Percentiles rank a stretch among this genome's conserved stretches.
phyloP scores from a whole-genome alignment of 2,888 invertebrate genomes.

The Ectemnius continuus region DNA sequence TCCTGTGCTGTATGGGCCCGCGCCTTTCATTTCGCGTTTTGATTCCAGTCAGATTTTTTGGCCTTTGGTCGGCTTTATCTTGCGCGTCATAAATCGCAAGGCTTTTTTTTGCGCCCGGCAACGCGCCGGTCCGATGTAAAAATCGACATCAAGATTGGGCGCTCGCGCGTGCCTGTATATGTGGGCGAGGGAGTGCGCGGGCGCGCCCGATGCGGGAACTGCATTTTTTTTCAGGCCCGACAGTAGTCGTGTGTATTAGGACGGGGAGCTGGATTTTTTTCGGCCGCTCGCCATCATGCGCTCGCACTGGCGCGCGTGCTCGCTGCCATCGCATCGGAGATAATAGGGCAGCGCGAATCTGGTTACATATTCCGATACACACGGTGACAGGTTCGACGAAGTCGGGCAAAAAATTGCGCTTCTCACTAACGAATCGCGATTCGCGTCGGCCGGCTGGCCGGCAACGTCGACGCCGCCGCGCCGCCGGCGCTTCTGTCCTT shows the following conservation, averaged over 20 bases:
- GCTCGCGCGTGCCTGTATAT: neutral
- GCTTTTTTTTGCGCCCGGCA: constrained; percentile 12
- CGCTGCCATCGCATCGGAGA: constrained; percentile 38
- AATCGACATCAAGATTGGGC: constrained; percentile 45
- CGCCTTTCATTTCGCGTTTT: constrained; percentile 32
- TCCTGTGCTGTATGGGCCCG: neutral
- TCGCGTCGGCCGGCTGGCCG: constrained; percentile 21
- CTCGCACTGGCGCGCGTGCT: constrained; percentile 11
- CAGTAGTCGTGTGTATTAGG: neutral
- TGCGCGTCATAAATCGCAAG: constrained; percentile 50
- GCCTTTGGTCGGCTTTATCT: constrained; percentile 52
- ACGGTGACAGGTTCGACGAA: constrained; percentile 44
- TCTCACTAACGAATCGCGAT: constrained; percentile 63
- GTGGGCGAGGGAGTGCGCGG: too few species aligned
- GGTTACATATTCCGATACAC: constrained; percentile 50
- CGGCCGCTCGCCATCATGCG: constrained; percentile 27
- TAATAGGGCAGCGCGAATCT: constrained; percentile 52
- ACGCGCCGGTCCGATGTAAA: constrained; percentile 39
- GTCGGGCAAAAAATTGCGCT: constrained; percentile 49
- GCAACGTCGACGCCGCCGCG: constrained; percentile 13
- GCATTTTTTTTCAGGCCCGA: too few species aligned
- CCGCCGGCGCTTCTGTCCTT: constrained; percentile 59
- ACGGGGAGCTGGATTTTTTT: constrained; percentile 29
- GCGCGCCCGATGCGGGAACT: too few species aligned
- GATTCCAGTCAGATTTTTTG: constrained; percentile 42